Evolutionary conservation across 2,113 vertebrate genomes (phyloP).

Genomic region (Menura novaehollandiae): DNA sequence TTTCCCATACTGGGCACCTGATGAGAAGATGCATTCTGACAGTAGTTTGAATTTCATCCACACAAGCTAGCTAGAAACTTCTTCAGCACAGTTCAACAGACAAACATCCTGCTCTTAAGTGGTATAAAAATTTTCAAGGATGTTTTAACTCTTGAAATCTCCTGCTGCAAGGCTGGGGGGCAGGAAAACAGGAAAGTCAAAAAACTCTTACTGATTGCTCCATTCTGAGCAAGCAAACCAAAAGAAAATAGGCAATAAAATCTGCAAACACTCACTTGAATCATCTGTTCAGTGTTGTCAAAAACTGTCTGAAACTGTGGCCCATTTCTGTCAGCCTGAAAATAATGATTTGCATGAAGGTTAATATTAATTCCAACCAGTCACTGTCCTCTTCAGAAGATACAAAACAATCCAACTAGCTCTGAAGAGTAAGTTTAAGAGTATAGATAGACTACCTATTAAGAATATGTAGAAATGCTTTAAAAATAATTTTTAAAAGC

Average conservation of each 20-base stretch:
- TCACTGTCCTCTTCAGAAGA: neutral
- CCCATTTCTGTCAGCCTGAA: slow-evolving; percentile 84
- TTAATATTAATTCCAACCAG: slow-evolving; percentile 21
- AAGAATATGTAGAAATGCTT: neutral
- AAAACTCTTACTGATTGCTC: neutral
- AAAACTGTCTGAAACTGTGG: slow-evolving; percentile 86
- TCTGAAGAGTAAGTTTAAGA: neutral
- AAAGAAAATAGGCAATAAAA: neutral
- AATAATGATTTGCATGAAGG: neutral
- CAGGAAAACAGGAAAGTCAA: neutral
- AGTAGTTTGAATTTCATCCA: neutral
- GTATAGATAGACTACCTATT: neutral
- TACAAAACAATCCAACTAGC: neutral
- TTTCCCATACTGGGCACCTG: neutral
- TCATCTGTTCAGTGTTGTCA: slow-evolving; percentile 86
- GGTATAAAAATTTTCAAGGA: neutral
- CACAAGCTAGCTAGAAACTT: neutral
- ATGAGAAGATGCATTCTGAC: neutral
- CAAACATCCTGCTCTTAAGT: neutral
- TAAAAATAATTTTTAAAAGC: neutral
- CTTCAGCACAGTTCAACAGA: neutral
- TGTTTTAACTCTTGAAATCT: neutral
- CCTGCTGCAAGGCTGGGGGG: neutral
- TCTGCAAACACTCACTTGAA: slow-evolving; percentile 80
- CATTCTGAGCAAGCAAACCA: neutral